Percentiles rank a stretch among this genome's conserved stretches.
These are phyloP conservation scores for Lasiommata megera DNA, from an alignment of 2,888 invertebrate genomes.

Conservation along the genomic window DNA sequence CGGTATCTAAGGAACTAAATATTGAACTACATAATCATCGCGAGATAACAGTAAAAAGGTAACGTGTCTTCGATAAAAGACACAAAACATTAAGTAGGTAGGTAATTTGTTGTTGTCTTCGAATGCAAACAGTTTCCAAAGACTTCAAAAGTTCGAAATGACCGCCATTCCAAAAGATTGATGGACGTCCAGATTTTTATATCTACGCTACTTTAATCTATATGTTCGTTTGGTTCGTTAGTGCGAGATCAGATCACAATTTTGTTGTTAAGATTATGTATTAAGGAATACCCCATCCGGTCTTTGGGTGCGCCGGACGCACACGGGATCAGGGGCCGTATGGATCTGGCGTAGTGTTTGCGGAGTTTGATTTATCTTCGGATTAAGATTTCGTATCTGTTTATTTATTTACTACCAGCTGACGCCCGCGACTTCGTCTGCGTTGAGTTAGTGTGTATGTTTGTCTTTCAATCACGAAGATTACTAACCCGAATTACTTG, in stretches of 20 bases:
- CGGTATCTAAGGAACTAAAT: too few species aligned
- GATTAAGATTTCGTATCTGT: not conserved
- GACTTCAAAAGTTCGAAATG: constrained; percentile 18
- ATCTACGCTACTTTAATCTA: constrained; percentile 63
- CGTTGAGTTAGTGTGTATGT: too few species aligned
- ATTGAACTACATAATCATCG: too few species aligned
- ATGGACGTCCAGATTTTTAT: constrained; percentile 53
- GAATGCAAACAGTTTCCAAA: not conserved
- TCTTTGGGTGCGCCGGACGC: constrained; percentile 50
- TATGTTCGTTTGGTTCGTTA: constrained; percentile 69
- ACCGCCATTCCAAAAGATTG: constrained; percentile 40
- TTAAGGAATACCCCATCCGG: constrained; percentile 76
- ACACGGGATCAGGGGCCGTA: constrained; percentile 44
- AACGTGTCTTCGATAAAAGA: too few species aligned
- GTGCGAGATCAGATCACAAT: constrained; percentile 73
- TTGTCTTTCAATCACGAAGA: too few species aligned
- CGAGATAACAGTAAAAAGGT: too few species aligned
- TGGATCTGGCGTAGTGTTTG: constrained; percentile 29
- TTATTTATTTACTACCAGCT: not conserved
- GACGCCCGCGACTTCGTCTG: too few species aligned
- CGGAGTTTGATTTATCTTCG: not conserved
- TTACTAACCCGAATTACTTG: too few species aligned
- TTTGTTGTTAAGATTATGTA: constrained; percentile 80
- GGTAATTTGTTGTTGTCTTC: not conserved
- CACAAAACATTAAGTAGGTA: not conserved